These are phyloP conservation scores for Melanotaenia maccullochi DNA, from an alignment of 2,797 vertebrate genomes.

Conservation along the genomic window DNA sequence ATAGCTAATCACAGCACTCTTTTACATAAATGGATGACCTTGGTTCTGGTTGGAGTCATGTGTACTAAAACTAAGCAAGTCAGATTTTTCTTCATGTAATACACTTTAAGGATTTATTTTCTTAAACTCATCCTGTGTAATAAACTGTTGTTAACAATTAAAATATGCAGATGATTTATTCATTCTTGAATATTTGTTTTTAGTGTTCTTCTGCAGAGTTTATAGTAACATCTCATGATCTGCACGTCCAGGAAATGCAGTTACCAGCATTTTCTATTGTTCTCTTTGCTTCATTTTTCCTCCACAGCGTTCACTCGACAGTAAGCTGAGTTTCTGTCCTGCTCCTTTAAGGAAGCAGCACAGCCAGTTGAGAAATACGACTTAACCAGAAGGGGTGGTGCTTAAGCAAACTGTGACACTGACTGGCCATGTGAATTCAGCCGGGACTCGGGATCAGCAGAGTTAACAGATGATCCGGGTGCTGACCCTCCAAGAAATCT, in stretches of 20 bases:
- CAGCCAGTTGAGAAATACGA: slow-evolving; percentile 56
- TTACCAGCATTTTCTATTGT: slow-evolving; percentile 2
- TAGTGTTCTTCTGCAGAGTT: neutral
- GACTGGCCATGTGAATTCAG: slow-evolving; percentile 52
- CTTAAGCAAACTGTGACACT: slow-evolving; percentile 61
- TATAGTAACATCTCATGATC: neutral
- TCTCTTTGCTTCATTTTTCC: neutral
- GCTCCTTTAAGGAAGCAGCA: slow-evolving; percentile 41
- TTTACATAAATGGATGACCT: neutral
- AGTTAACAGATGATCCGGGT: slow-evolving; percentile 10
- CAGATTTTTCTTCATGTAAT: neutral
- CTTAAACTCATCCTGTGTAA: neutral
- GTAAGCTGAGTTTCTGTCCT: slow-evolving; percentile 31
- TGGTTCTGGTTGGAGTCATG: neutral
- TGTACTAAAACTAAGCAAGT: neutral
- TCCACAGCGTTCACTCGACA: neutral
- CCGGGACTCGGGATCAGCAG: slow-evolving; percentile 27
- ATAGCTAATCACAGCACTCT: slow-evolving; percentile 81
- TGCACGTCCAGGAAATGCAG: neutral
- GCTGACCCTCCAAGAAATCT: neutral
- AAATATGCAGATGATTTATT: neutral
- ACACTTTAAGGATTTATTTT: neutral
- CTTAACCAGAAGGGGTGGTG: slow-evolving; percentile 44
- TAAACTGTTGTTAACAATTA: slow-evolving; percentile 7
- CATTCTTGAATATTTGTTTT: neutral